Evolutionary conservation across 2,888 invertebrate genomes (phyloP), one percentile per base, ranked within the genome.

Genomic region (Encarsia formosa): DNA sequence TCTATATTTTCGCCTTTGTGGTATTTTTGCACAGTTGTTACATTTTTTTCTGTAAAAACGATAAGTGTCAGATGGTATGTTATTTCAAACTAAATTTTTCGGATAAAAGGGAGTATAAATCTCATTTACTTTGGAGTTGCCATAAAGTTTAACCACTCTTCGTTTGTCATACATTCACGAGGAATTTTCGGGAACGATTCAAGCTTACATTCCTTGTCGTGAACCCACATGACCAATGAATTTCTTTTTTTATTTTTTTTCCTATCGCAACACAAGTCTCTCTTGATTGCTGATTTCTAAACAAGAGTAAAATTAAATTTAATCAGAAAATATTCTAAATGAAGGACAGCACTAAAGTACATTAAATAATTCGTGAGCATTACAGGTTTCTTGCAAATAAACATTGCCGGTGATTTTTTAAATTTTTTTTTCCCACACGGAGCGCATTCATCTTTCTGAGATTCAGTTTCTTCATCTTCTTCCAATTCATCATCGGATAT

Each of bases 111-210:
- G 32, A 5, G n/a, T n/a, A n/a, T n/a, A 13, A 32, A 37, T 23
- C 11, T 19, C 20, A 35, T 19, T 54, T 59, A 70, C 71, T 57
- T 65, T 3, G 67, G 64, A 1, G 58, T 60, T 2, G 72, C 62
- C 22, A 71, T 57, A 34, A 65, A 35, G 4, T 70, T 49, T 5
- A 68, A 46, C 58, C 70, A 63, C 23, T 66, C 63, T 31, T 65
- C 26, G 45, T 64, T 70, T n/a, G 65, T 57, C 22, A 71, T 40
- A 43, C 64, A 64, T 34, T 69, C 62, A 4, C 71, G 61, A 4
- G 70, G 68, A 44, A 66, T 56, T 2, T 55, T 56, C 41, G 61
- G 61, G 15, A 41, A 11, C 52, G 63, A 70, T 5, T 58, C 29
- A 4, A 63, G 23, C 32, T 42, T 50, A n/a, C 67, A 68, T 22